phyloP scores from a whole-genome alignment of 2,888 invertebrate species.

The Acanthopleura granulata region DNA sequence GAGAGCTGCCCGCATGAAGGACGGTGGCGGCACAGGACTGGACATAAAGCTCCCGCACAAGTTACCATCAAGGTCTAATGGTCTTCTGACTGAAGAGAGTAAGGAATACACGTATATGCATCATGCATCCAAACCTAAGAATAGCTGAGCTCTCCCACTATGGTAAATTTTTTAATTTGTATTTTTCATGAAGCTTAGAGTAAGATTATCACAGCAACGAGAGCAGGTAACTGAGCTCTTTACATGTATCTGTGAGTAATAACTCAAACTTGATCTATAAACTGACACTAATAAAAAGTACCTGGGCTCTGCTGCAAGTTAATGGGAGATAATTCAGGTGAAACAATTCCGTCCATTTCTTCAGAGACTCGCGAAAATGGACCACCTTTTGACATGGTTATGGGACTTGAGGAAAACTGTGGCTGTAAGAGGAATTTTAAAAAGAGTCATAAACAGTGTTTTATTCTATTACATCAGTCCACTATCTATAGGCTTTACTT shows the following conservation, averaged over 20 bases:
- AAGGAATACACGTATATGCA: background rate
- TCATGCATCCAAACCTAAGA: background rate
- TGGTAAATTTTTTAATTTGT: no score
- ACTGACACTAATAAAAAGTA: background rate
- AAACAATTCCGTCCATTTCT: slow-evolving; percentile 48
- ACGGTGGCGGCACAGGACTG: background rate
- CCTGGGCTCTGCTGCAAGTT: slow-evolving; percentile 28
- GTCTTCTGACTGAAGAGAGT: background rate
- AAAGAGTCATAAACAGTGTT: no score
- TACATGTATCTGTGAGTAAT: no score
- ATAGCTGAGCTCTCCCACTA: background rate
- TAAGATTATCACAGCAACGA: no score
- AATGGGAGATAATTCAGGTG: slow-evolving; percentile 59
- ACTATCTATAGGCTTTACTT: no score
- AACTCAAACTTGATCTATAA: no score
- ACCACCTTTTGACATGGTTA: slow-evolving; percentile 25
- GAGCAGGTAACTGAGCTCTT: no score
- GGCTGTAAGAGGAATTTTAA: slow-evolving; percentile 28
- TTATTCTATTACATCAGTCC: no score
- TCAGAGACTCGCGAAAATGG: slow-evolving; percentile 31
- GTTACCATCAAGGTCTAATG: background rate
- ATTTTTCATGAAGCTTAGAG: no score
- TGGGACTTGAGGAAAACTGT: slow-evolving; percentile 67
- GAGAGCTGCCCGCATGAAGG: background rate
- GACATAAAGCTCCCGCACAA: slow-evolving; percentile 12